Base-by-base conservation (phyloP, 2,888 invertebrate genomes). In the Caenorhabditis plicata region DNA sequence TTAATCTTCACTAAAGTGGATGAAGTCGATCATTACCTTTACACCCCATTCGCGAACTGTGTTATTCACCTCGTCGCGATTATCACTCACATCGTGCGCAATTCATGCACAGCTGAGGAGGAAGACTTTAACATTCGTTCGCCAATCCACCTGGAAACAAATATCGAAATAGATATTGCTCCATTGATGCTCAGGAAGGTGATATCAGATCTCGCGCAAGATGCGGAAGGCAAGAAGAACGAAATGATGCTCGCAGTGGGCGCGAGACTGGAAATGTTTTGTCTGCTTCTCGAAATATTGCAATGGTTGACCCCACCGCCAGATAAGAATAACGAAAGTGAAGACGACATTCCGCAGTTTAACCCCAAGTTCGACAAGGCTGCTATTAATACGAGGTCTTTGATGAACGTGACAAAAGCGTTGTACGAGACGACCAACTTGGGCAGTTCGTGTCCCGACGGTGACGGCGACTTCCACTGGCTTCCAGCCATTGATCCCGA, bases 401-500 rank as follows among this genome's bases (percentile, higher is more conserved):
- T 57, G 4, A 7, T 32, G 4, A 11, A 20, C 5, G 26, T 23
- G 4, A 7, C 42, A 8, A 4, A 15, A 3, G 31, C 26, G 2
- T 20, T 39, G 8, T 5, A n/a, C 7, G 22, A 43, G 9, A 43
- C 52, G 1, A 15, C 29, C 3, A 2, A 31, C 3, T n/a, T 51
- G 5, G 57, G 51, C 33, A 31, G 27, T 29, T 11, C 22, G 15
- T 33, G 29, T 15, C 58, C 58, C 15, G 36, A 52, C 8, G 22
- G 36, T n/a, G 17, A 19, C 1, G 58, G 48, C 1, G 54, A 68
- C 49, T 75, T 49, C 53, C 40, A 27, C 0, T 73, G 75, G 73
- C 38, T 84, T 20, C 76, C 91, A 86, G 95, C 95, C 1, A 96
- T 96, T 83, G 93, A 95, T 80, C 92, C 94, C 3, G 88, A 92